Base-by-base conservation (phyloP, 2,888 invertebrate species). In the Lypha dubia region DNA sequence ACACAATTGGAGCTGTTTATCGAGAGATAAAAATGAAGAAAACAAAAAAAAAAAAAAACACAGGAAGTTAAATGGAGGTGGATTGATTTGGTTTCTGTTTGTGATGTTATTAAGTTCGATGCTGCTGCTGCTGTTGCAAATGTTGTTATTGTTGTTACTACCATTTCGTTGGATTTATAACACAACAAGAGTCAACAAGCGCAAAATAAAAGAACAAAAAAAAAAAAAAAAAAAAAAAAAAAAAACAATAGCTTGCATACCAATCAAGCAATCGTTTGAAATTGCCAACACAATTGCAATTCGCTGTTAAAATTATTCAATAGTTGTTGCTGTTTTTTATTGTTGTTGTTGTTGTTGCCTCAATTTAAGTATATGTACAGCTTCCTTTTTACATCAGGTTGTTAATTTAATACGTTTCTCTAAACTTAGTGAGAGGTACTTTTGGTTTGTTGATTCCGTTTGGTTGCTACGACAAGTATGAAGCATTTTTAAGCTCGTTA, bases 141-240 rank as follows among this genome's bases (percentile, higher is more conserved):
- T 77, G 86, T 73, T 82, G 79, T 86, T 79, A 71, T 58, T 79
- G 77, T 83, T 86, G 86, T 77, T 86, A 84, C 83, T 86, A 84
- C 83, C 87, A 87, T 87, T 87, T 86, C 86, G 85, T 87, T 86
- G 87, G 86, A 87, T 86, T 86, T 87, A 87, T 86, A 87, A 84
- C 84, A 85, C 84, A 86, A 63, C 60, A 70, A 63, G 70, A 51
- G 70, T 24, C 51, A 70, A 38, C 28, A 79, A 32, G 49, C 17
- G 28, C 35, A 74, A 70, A 60, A 51, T 70, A 58, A 83, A 77
- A 2, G 17, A 46, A 6, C n/a, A 46, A 17, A 46, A 46, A 7
- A 9, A 49, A 9, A 44, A 11, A 3, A 5, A 1, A 20, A 22
- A 38, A 5, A 53, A 53, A 6, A 53, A 15, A 5, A 7, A 22